These are phyloP conservation scores for Aegotheles bennettii DNA, from an alignment of 2,113 vertebrate genomes.

Conservation along the genomic window DNA sequence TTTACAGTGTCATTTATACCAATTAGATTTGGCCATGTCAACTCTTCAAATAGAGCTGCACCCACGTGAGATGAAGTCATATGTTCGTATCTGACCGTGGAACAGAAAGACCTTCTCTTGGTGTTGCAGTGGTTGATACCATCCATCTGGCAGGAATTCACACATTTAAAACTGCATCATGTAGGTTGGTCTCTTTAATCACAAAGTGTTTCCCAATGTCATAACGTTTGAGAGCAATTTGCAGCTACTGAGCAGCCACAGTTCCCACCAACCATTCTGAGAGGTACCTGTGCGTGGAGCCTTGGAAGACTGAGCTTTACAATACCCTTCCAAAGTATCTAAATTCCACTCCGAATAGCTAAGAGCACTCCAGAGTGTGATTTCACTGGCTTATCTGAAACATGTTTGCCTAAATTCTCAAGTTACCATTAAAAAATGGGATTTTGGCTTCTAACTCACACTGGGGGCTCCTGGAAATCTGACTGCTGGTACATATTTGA, in stretches of 20 bases:
- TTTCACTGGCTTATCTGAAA: not conserved
- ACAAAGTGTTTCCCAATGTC: fast-evolving
- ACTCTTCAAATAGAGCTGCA: not conserved
- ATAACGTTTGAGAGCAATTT: fast-evolving
- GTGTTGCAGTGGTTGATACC: not conserved
- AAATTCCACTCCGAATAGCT: not conserved
- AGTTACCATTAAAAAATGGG: not conserved
- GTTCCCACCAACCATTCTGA: fast-evolving
- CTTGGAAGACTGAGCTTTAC: not conserved
- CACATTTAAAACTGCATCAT: not conserved
- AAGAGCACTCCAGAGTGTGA: not conserved
- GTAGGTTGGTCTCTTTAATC: not conserved
- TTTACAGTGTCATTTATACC: not conserved
- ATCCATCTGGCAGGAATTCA: not conserved
- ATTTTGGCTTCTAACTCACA: not conserved
- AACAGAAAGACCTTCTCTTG: not conserved
- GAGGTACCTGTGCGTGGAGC: fast-evolving
- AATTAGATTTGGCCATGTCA: not conserved
- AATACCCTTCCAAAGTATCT: not conserved
- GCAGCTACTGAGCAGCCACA: not conserved
- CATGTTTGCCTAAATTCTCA: not conserved
- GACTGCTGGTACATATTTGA: fast-evolving
- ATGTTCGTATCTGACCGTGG: not conserved
- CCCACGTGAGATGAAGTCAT: not conserved
- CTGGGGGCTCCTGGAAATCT: not conserved